Evolutionary conservation across 1,140 invertebrate genomes (phyloP).

Genomic region (Brachionus manjavacas): DNA sequence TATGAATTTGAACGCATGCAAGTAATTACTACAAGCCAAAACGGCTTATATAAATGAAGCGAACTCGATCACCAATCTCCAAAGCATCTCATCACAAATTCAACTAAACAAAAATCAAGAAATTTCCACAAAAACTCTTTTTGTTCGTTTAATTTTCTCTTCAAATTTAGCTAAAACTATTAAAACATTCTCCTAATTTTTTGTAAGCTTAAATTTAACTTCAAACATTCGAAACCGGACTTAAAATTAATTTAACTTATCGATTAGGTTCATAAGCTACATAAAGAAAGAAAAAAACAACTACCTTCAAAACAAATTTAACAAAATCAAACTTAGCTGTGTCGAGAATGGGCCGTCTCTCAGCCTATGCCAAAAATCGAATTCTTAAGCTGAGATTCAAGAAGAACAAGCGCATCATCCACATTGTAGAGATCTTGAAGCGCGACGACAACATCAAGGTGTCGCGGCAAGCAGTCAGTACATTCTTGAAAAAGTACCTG

Average conservation of each 20-base stretch:
- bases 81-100: conserved; percentile 17
- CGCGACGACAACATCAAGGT: conserved; percentile 40
- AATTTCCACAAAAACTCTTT: neutral
- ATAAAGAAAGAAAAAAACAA: neutral
- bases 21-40: neutral
- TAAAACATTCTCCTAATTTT: conserved; percentile 2
- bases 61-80: neutral
- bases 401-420: conserved; percentile 42
- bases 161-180: neutral
- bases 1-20: neutral
- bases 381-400: conserved; percentile 35
- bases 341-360: conserved; percentile 23
- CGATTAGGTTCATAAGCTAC: conserved; percentile 7
- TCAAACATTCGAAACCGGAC: neutral
- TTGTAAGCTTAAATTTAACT: conserved; percentile 38
- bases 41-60: neutral
- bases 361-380: conserved; percentile 40
- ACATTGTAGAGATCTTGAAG: conserved; percentile 38
- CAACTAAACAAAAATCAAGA: conserved; percentile 25
- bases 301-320: neutral
- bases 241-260: conserved; percentile 38
- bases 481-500: conserved; percentile 33
- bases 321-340: neutral
- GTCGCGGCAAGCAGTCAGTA: conserved; percentile 28
- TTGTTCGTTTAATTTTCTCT: neutral